Base-by-base conservation (phyloP, 2,113 vertebrate genomes). In the Artemisiospiza belli region DNA sequence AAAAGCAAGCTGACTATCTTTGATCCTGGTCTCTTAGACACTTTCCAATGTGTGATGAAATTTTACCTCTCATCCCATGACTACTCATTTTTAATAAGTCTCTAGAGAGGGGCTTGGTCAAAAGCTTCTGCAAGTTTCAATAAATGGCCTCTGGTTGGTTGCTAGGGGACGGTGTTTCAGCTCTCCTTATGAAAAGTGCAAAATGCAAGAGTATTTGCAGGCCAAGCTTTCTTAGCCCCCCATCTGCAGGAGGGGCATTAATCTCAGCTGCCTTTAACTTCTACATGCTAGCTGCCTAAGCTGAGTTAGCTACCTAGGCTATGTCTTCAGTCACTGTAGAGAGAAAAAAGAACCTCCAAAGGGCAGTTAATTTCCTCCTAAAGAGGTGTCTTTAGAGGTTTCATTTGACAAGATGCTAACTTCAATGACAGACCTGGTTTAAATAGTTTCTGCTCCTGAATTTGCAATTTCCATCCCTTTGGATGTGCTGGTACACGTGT, bases 151-250 rank as follows among this genome's bases (percentile, higher is more conserved):
- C 55, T 86, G 59, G 35, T 90, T 87, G 28, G 72, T 90, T 91
- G 68, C 79, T 80, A 91, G 90, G 79, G 95, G 75, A 90, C 16
- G 6, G 27, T 83, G 66, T 95, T 92, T 91, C 35, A 88, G 51
- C 23, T 95, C 35, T 70, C 55, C 59, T 30, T 63, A 58, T 83
- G 67, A 89, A 66, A 91, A 66, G 6, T 73, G 35, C 3, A 0
- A 94, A 78, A 91, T 61, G 33, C 58, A 70, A 54, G 61, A 74
- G 51, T 73, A 33, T 77, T 67, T 90, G 68, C 77, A 86, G 76
- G 43, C 79, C 63, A 77, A 28, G 33, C n/a, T 90, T 90, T 88
- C 85, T 93, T 86, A 62, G 30, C 28, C 18, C 10, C 16, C 8
- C 2, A 16, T 3, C 63, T 43, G 39, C 15, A 39, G 59, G 51